These are phyloP conservation scores for Calyptomena viridis DNA, from an alignment of 2,113 vertebrate species.

Conservation along the genomic window DNA sequence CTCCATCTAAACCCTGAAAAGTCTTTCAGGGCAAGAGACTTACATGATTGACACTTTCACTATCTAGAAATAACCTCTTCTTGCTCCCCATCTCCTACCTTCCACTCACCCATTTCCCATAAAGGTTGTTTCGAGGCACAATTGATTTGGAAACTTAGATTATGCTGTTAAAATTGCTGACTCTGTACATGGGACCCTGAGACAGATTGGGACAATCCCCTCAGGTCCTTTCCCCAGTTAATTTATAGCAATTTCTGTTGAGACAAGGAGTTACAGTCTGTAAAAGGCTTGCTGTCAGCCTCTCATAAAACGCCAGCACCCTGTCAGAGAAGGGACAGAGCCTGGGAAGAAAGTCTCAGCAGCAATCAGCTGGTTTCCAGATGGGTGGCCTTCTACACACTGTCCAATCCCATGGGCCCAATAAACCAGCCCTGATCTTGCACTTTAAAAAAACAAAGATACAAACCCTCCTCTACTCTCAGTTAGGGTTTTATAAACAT, in stretches of 20 bases:
- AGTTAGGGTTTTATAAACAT: constrained; percentile 63
- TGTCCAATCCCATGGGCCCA: constrained; percentile 37
- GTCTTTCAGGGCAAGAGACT: neutral
- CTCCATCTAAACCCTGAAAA: neutral
- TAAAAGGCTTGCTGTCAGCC: constrained; percentile 82
- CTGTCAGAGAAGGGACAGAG: constrained; percentile 56
- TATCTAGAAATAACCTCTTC: constrained; percentile 17
- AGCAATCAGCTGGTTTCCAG: constrained; percentile 81
- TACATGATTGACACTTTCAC: neutral
- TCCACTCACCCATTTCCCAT: constrained; percentile 19
- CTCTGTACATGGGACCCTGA: constrained; percentile 15
- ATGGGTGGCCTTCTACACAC: constrained; percentile 72
- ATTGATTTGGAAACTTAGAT: constrained; percentile 51
- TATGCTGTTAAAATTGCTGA: constrained; percentile 57
- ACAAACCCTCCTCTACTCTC: constrained; percentile 43
- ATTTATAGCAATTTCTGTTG: constrained; percentile 80
- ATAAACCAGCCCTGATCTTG: constrained; percentile 63
- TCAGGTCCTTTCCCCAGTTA: constrained; percentile 63
- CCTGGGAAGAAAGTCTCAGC: constrained; percentile 54
- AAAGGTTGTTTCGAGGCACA: constrained; percentile 40
- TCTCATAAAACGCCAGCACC: constrained; percentile 77
- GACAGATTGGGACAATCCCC: constrained; percentile 55
- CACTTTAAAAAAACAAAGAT: constrained; percentile 48
- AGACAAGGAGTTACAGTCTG: constrained; percentile 82
- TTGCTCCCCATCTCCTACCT: neutral